These are phyloP conservation scores for Chrysochloris asiatica DNA, from an alignment of 2,113 vertebrate species.

Conservation along the genomic window DNA sequence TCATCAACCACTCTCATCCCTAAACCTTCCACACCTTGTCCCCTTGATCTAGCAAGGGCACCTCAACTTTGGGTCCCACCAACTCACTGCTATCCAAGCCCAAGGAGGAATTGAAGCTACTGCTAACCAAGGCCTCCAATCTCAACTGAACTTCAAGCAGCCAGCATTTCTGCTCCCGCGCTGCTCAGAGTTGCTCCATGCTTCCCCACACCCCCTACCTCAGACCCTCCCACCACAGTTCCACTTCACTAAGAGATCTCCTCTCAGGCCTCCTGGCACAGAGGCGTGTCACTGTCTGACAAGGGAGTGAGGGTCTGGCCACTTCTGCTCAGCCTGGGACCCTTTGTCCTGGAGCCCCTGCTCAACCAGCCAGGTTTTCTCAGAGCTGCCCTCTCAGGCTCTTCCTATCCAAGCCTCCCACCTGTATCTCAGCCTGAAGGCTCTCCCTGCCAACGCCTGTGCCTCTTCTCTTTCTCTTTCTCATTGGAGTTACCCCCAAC, in stretches of 20 bases:
- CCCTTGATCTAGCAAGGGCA: not conserved
- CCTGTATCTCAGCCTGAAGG: not conserved
- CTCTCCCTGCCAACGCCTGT: not conserved
- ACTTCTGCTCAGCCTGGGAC: not conserved
- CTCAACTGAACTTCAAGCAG: not conserved
- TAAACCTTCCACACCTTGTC: not conserved
- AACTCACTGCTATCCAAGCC: not conserved
- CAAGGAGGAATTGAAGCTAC: accelerated
- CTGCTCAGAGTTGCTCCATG: no score
- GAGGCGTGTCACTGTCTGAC: no score
- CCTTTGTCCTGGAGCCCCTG: not conserved
- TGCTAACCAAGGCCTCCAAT: not conserved
- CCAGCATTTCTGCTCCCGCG: not conserved
- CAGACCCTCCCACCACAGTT: not conserved
- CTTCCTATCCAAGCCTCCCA: not conserved
- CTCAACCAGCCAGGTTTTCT: not conserved
- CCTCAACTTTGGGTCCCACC: not conserved
- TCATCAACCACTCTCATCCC: not conserved
- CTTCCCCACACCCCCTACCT: not conserved
- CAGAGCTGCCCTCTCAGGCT: not conserved
- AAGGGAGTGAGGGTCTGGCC: not conserved
- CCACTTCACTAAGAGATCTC: no score
- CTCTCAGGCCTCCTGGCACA: not conserved
- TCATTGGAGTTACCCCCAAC: no score
- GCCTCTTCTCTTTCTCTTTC: no score